Conservation (phyloP, 2,797 vertebrate genomes). For the Diplodus puntazzo region DNA sequence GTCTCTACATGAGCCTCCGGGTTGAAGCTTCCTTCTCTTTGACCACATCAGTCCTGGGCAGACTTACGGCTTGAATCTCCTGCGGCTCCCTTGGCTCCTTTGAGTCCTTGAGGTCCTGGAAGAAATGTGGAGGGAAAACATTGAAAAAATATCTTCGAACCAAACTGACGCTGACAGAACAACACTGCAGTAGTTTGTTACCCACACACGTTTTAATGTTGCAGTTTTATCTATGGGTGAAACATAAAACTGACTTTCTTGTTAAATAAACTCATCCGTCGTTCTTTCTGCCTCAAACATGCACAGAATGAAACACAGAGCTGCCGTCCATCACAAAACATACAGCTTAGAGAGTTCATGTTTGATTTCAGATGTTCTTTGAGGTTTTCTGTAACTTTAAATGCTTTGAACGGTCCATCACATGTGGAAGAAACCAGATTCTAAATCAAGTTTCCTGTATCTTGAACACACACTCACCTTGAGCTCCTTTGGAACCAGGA, state of each 20-base stretch:
- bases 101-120: constrained; percentile 44
- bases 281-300: too few relatives aligned
- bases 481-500: constrained; percentile 35
- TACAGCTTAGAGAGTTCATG: background rate
- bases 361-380: background rate
- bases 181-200: too few relatives aligned
- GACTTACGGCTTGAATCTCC: constrained; percentile 56
- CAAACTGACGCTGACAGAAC: too few relatives aligned
- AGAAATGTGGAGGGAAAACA: constrained; percentile 33
- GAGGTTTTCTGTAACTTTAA: background rate
- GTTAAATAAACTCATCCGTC: too few relatives aligned
- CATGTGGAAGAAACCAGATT: background rate
- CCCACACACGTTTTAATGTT: too few relatives aligned
- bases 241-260: too few relatives aligned
- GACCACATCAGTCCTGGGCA: background rate
- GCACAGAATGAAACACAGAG: too few relatives aligned
- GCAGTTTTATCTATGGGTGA: too few relatives aligned
- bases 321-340: background rate
- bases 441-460: background rate
- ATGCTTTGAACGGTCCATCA: background rate
- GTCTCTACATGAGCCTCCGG: too few relatives aligned
- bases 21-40: too few relatives aligned
- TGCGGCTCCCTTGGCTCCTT: constrained; percentile 53
- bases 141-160: too few relatives aligned
- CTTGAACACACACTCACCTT: constrained; percentile 37